Evolutionary conservation across 2,797 vertebrate genomes (phyloP).

Genomic region (Gallinago stenura): DNA sequence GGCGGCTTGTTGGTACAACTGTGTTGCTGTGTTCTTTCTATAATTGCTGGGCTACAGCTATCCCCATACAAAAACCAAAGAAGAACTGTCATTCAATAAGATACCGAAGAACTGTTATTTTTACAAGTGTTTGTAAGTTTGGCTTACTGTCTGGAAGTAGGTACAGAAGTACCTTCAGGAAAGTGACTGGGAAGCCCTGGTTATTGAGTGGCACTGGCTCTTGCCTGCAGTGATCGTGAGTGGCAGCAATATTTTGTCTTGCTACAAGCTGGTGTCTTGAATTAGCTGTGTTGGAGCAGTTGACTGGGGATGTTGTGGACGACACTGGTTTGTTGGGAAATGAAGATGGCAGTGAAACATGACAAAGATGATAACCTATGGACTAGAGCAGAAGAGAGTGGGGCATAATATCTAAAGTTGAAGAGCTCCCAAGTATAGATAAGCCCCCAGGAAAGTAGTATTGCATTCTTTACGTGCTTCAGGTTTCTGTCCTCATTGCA

Average conservation of each 20-base stretch:
- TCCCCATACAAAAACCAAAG: rapidly evolving
- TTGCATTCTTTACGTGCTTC: neutral
- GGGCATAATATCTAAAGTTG: neutral
- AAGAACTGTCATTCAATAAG: neutral
- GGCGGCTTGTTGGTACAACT: neutral
- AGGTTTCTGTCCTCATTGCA: neutral
- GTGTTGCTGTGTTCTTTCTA: neutral
- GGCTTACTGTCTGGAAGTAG: neutral
- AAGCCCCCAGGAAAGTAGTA: neutral
- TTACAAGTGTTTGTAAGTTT: neutral
- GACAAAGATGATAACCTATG: neutral
- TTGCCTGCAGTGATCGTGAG: neutral
- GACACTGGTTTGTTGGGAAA: neutral
- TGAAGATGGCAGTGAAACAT: neutral
- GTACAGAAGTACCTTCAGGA: neutral
- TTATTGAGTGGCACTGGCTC: neutral
- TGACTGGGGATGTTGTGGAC: neutral
- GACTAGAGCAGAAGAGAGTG: neutral
- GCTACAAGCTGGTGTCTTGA: neutral
- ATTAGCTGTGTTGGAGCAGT: neutral
- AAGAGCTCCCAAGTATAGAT: neutral
- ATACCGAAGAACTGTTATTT: neutral
- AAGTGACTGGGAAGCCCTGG: neutral
- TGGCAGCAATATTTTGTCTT: neutral
- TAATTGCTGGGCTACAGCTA: neutral